phyloP scores from a whole-genome alignment of 2,113 vertebrate genomes.

The Strix aluco region DNA sequence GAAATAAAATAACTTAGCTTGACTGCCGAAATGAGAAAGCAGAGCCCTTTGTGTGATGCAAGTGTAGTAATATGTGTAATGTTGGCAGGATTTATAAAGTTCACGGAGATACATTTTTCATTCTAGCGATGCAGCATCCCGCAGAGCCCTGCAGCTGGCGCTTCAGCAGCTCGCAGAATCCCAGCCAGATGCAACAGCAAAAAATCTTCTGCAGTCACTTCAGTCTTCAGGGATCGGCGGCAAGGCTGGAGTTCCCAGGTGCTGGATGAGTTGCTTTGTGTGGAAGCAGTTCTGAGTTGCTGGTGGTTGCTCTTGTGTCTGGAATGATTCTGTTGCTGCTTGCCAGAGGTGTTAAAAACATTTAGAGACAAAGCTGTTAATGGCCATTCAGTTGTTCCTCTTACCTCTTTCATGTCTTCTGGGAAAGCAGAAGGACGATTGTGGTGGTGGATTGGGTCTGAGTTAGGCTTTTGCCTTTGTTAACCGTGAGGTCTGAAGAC shows the following conservation, averaged over 20 bases:
- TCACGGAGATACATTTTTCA: rapidly evolving
- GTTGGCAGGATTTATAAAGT: not conserved
- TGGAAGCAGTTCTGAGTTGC: not conserved
- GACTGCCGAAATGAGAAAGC: not conserved
- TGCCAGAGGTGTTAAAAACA: not conserved
- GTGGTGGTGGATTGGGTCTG: not conserved
- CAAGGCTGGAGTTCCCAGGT: constrained; percentile 87
- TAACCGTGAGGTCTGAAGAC: not conserved
- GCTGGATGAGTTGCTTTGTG: not conserved
- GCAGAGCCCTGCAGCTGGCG: constrained; percentile 86
- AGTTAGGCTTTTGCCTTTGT: not conserved
- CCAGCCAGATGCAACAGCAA: constrained; percentile 87
- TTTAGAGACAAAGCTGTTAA: not conserved
- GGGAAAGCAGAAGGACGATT: not conserved
- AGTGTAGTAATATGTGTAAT: rapidly evolving
- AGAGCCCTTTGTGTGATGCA: not conserved
- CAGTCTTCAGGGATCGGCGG: constrained; percentile 86
- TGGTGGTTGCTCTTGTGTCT: not conserved
- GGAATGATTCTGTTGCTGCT: not conserved
- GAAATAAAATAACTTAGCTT: not conserved
- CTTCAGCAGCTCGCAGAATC: constrained; percentile 87
- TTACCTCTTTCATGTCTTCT: not conserved
- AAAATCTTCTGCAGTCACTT: constrained; percentile 86
- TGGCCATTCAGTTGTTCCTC: not conserved
- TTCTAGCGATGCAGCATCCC: constrained; percentile 89